These are phyloP conservation scores for Botia kubotai DNA, from an alignment of 2,797 vertebrate species.

Conservation along the genomic window DNA sequence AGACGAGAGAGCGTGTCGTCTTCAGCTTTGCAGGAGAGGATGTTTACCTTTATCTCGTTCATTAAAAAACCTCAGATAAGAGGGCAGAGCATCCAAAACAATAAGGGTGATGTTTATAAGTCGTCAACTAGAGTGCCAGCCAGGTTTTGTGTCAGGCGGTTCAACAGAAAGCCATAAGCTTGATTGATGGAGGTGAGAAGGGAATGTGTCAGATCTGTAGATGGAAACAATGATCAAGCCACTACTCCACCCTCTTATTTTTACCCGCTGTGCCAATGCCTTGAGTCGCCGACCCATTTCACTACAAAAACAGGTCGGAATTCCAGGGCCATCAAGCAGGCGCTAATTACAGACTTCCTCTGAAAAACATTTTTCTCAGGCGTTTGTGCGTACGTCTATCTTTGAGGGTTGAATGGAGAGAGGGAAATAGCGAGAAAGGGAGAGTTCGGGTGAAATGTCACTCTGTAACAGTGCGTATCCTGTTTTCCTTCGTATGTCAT, in stretches of 20 bases:
- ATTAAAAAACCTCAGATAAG: slow-evolving; percentile 59
- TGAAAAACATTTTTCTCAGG: slow-evolving; percentile 45
- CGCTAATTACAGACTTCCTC: slow-evolving; percentile 70
- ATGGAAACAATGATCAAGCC: slow-evolving; percentile 56
- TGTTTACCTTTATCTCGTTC: slow-evolving; percentile 60
- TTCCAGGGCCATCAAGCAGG: slow-evolving; percentile 58
- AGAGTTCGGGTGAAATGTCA: slow-evolving; percentile 26
- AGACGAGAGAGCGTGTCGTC: slow-evolving; percentile 41
- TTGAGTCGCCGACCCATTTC: slow-evolving; percentile 55
- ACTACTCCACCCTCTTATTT: slow-evolving; percentile 36
- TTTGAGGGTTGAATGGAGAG: slow-evolving; percentile 8
- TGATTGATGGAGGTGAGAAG: slow-evolving; percentile 54
- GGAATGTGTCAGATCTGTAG: slow-evolving; percentile 50
- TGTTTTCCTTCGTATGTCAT: slow-evolving; percentile 60
- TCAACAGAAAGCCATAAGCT: slow-evolving; percentile 48
- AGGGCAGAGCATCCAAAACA: slow-evolving; percentile 53
- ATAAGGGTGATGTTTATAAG: slow-evolving; percentile 62
- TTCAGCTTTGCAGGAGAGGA: slow-evolving; percentile 37
- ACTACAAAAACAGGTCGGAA: slow-evolving; percentile 62
- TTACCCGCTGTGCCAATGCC: slow-evolving; percentile 42
- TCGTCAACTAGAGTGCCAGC: slow-evolving; percentile 57
- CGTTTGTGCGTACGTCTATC: slow-evolving; percentile 45
- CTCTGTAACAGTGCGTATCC: slow-evolving; percentile 60
- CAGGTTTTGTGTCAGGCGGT: slow-evolving; percentile 42
- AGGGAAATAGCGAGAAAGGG: slow-evolving; percentile 14